Evolutionary conservation across 2,888 invertebrate species (phyloP), one percentile per base, ranked within the genome.

Genomic region (Ormia ochracea): DNA sequence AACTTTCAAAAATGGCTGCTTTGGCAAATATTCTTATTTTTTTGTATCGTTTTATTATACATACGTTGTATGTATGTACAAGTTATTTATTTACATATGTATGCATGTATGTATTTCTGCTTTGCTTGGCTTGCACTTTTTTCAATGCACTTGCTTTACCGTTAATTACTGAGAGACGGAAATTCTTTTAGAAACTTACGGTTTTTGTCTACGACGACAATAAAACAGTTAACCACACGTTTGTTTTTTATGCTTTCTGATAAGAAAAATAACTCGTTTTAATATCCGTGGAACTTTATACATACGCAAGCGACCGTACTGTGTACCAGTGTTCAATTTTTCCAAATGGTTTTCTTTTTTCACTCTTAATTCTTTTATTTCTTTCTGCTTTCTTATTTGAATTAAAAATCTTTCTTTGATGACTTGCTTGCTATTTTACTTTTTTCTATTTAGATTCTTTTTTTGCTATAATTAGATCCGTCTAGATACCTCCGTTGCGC

Each of bases 401-500:
- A 63, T 66, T 48, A 38, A 19, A 45, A 2, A 66, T 50, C 56
- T 36, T 70, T 23, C 36, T 43, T 43, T 43, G 3, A 43, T 38
- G 36, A 50, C 38, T 68, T 76, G 43, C 28, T 58, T 66, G 31
- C 45, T 31, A 28, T 66, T 3, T n/a, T n/a, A n/a, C n/a, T n/a
- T n/a, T 45, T 68, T 63, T 74, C 59, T 54, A 21, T 74, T 68
- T 56, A 23, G 45, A 43, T 73, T 70, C n/a, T n/a, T 70, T 48
- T 58, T 68, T 31, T 52, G 17, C 28, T 77, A 69, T 59, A 81
- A 82, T 75, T 81, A 78, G 77, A 83, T 81, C 83, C 82, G 81
- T 68, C 81, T 79, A 83, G 31, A 78, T 83, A 85, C 85, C 83
- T 84, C 85, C 86, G 85, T 83, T 81, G 84, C 84, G 85, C 83